phyloP scores from a whole-genome alignment of 2,797 vertebrate species.

The Perodicticus potto region DNA sequence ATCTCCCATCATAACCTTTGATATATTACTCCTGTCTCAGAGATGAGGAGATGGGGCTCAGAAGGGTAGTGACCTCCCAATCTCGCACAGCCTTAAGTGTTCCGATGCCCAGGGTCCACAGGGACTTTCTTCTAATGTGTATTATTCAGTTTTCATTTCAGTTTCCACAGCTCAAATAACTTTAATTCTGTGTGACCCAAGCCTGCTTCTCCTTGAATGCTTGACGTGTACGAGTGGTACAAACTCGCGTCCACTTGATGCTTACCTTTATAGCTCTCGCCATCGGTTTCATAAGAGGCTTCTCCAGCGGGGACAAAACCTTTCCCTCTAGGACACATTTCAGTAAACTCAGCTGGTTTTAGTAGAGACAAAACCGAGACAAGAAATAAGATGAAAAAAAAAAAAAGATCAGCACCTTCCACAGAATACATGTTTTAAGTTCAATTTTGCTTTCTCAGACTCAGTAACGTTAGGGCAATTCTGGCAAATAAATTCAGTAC shows the following conservation, averaged over 20 bases:
- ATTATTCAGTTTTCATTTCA: neutral
- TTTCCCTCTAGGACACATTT: conserved; percentile 96
- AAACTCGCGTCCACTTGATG: conserved; percentile 28
- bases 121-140: neutral
- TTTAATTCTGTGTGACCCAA: neutral
- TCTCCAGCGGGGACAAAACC: conserved; percentile 93
- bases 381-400: conserved; percentile 36
- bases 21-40: neutral
- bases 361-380: conserved; percentile 60
- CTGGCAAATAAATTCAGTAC: neutral
- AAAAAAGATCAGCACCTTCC: neutral
- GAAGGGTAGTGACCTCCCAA: neutral
- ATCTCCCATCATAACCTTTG: neutral
- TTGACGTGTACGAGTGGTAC: conserved; percentile 33
- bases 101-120: neutral
- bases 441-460: conserved; percentile 20
- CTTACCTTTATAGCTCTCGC: conserved; percentile 93
- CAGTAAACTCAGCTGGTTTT: conserved; percentile 93
- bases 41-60: neutral
- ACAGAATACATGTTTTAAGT: neutral
- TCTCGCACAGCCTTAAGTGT: neutral
- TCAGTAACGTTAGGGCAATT: neutral
- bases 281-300: conserved; percentile 86
- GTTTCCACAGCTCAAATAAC: neutral
- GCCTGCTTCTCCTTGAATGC: conserved; percentile 18